Evolutionary conservation across 2,797 vertebrate species (phyloP), one percentile per base, ranked within the genome.

Genomic region (Cyclura pinguis): DNA sequence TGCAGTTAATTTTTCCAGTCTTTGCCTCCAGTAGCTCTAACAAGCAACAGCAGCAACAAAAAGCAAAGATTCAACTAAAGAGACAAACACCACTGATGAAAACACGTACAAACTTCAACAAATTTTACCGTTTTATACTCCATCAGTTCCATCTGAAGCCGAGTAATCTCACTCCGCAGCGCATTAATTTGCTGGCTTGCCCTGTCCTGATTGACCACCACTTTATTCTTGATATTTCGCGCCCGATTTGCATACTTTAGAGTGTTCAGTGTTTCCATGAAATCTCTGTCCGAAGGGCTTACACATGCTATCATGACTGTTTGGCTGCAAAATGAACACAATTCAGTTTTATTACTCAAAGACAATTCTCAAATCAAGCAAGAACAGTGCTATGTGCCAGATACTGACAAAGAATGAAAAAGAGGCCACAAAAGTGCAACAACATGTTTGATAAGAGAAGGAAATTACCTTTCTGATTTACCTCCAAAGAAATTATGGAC

Each of bases 301-400:
- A 99, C 98, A 80, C 99, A 99, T 0, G 99, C 99, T 89, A 99
- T 99, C 99, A 99, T 99, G 91, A 99, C 95, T 0, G 99, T 99
- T 97, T 99, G 99, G 96, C 99, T 99, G 96, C 0, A 96, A 94
- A 88, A 84, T 76, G 94, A 81, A 97, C 94, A 88, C 5, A 86
- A 47, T 86, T 89, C 92, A 80, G 50, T 35, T 87, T 92, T 85
- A 94, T 3, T 91, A 59, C 87, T 47, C 77, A 87, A 78, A 77
- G 69, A 29, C 88, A 91, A 59, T 8, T 55, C 18, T n/a, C 24
- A 85, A 85, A 88, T 62, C 2, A 88, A 5, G 76, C 64, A 67
- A 77, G 72, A 42, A 67, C 1, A 76, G 1, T 1, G 4, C 47
- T 72, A 87, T 12, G 67, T 78, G 24, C 1, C 18, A 77, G 47